Percentiles rank a stretch among this genome's conserved stretches.
Conservation (phyloP, 2,113 vertebrate genomes). For the Labeo catla region DNA sequence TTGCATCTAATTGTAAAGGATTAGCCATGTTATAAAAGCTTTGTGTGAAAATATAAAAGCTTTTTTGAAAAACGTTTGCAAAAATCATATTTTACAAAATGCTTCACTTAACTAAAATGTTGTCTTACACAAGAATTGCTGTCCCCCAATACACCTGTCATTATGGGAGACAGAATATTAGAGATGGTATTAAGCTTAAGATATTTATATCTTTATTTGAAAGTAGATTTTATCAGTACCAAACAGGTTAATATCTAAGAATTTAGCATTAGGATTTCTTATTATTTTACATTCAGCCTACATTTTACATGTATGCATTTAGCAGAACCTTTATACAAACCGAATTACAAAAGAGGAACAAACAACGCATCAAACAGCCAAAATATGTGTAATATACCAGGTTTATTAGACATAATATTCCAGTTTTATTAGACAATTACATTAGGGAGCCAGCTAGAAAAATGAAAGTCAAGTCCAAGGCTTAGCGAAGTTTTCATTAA, state of each 20-base stretch:
- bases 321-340: neutral
- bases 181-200: too few species aligned
- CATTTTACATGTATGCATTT: neutral
- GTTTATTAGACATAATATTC: neutral
- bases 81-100: neutral
- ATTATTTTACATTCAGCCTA: neutral
- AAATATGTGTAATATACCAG: neutral
- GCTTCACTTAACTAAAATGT: neutral
- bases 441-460: too few species aligned
- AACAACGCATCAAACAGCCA: neutral
- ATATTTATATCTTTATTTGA: too few species aligned
- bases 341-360: neutral
- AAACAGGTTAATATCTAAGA: neutral
- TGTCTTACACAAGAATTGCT: neutral
- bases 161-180: neutral
- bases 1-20: too few species aligned
- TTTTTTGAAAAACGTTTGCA: neutral
- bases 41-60: too few species aligned
- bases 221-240: neutral
- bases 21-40: too few species aligned
- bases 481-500: too few species aligned
- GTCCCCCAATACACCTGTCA: neutral
- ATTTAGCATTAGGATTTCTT: neutral
- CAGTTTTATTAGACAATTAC: too few species aligned
- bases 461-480: too few species aligned